These are phyloP conservation scores for Aphidius colemani DNA, from an alignment of 2,888 invertebrate species.

Conservation along the genomic window DNA sequence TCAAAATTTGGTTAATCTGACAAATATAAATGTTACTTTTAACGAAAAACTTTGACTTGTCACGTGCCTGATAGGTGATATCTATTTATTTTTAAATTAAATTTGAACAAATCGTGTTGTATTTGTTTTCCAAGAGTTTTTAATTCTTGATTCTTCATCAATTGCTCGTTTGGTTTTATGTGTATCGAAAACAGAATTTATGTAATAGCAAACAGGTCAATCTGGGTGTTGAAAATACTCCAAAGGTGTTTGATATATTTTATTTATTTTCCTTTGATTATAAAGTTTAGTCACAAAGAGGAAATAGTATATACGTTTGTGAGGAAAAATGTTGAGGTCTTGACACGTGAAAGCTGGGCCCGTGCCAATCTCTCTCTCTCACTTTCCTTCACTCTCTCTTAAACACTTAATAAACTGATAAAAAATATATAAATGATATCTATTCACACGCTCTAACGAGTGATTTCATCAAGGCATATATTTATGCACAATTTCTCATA, in stretches of 20 bases:
- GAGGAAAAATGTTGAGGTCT: slow-evolving; percentile 22
- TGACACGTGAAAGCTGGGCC: slow-evolving; percentile 28
- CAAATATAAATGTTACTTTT: too few relatives aligned
- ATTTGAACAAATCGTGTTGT: too few relatives aligned
- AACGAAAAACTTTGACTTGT: too few relatives aligned
- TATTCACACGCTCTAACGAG: neutral
- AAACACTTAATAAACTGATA: neutral
- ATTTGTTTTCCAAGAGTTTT: too few relatives aligned
- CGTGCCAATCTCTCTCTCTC: slow-evolving; percentile 25
- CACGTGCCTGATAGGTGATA: too few relatives aligned
- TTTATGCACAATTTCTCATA: too few relatives aligned
- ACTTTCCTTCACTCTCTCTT: too few relatives aligned
- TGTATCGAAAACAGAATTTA: too few relatives aligned
- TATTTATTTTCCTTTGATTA: neutral
- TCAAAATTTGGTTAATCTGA: too few relatives aligned
- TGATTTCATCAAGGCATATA: neutral
- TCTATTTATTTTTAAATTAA: too few relatives aligned
- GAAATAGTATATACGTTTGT: neutral
- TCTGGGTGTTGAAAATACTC: neutral
- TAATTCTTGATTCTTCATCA: too few relatives aligned
- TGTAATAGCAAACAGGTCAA: neutral
- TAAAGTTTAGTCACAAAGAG: neutral
- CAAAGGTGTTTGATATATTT: neutral
- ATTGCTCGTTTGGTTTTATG: too few relatives aligned
- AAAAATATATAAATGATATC: neutral